Evolutionary conservation across 2,797 vertebrate species (phyloP), one percentile per base, ranked within the genome.

Genomic region (Rhodeus uyekii): DNA sequence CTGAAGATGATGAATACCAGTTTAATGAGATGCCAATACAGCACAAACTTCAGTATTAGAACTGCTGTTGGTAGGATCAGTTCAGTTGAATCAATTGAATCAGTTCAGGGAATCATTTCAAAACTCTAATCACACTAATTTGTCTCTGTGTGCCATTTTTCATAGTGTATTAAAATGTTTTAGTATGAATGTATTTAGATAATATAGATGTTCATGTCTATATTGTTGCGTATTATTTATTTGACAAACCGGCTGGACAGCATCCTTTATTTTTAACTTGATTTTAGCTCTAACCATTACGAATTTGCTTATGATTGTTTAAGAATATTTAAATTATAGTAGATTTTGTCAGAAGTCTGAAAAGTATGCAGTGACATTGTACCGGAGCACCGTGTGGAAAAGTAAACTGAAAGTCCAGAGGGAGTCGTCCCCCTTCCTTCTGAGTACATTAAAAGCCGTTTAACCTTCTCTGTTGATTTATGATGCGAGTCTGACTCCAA

Each of bases 401-500:
- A 86, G 85, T 84, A 80, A 83, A 82, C 77, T 67, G 16, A 27
- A 44, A 86, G 80, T 76, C 75, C 22, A 29, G 58, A 84, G 79
- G 68, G 65, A 80, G 71, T 32, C 55, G 71, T 67, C 55, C 68
- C 67, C 67, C 53, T 29, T 60, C 65, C 48, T 38, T 77, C 78
- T 64, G 79, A 78, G 85, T 90, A 90, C 90, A 91, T 89, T 89
- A 91, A 87, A 87, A 88, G 88, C 90, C 83, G 50, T 90, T 92
- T 89, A 92, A 92, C 87, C 84, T 88, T 86, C 84, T 90, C 81
- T 71, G 60, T 88, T 93, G 92, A 93, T 93, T 94, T 94, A 93
- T 90, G 90, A 76, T 86, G 84, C 81, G 79, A 91, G 90, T 90
- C 87, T 78, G 87, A 90, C 90, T 89, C 46, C 16, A 1, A 60